phyloP scores from a whole-genome alignment of 2,888 invertebrate genomes.

The Hoplodrina blanda region DNA sequence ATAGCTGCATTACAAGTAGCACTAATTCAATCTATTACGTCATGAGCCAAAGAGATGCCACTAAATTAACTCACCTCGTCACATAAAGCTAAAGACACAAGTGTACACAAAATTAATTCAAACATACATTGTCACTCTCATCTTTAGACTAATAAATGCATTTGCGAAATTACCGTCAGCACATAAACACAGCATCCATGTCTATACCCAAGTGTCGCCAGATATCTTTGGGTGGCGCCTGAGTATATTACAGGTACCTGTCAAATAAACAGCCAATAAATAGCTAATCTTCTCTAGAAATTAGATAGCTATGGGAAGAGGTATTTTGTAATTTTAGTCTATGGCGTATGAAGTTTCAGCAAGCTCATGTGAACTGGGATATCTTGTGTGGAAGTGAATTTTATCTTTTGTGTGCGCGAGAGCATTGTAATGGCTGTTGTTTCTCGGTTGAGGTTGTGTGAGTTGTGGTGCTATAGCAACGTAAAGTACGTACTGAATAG shows the following conservation, averaged over 20 bases:
- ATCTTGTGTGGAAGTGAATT: conserved; percentile 39
- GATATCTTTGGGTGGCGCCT: conserved; percentile 49
- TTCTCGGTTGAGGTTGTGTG: conserved; percentile 1
- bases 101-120: conserved; percentile 6
- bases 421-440: conserved; percentile 2
- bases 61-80: not conserved
- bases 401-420: conserved; percentile 33
- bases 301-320: conserved; percentile 62
- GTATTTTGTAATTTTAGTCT: conserved; percentile 54
- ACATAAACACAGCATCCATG: conserved; percentile 32
- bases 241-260: conserved; percentile 43
- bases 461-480: not conserved
- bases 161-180: conserved; percentile 23
- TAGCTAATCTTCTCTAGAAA: conserved; percentile 55
- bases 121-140: conserved; percentile 22
- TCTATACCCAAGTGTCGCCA: conserved; percentile 39
- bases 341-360: conserved; percentile 54
- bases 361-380: conserved; percentile 46
- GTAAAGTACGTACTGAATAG: too few species aligned
- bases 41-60: not conserved
- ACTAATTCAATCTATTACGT: not conserved
- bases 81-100: conserved; percentile 13
- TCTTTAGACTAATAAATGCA: conserved; percentile 15
- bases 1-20: not conserved
- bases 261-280: conserved; percentile 49